Evolutionary conservation across 1,140 invertebrate species (phyloP).

Genomic region (Pectinophora gossypiella): DNA sequence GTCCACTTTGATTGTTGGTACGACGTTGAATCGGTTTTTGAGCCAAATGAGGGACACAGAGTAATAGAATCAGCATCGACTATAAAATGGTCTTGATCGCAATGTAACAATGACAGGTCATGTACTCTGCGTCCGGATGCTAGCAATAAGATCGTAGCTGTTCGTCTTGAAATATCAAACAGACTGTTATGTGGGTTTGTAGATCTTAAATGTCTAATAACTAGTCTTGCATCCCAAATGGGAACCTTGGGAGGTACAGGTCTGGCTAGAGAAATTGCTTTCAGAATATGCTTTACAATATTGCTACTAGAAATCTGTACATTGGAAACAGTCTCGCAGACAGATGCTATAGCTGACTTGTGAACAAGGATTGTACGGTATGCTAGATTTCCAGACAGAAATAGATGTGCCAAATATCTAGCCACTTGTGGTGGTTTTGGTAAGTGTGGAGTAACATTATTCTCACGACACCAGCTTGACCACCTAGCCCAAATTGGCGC

Average conservation of each 20-base stretch:
- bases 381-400: conserved; percentile 14
- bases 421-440: conserved; percentile 17
- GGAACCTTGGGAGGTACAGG: neutral
- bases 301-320: conserved; percentile 3
- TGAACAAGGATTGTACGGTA: conserved; percentile 25
- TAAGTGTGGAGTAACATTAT: conserved; percentile 9
- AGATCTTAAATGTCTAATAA: conserved; percentile 3
- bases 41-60: neutral
- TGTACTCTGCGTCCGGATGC: neutral
- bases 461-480: neutral
- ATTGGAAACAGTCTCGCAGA: conserved; percentile 4
- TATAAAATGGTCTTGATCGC: neutral
- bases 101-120: neutral
- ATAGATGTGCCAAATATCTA: conserved; percentile 21
- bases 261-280: conserved; percentile 10
- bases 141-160: neutral
- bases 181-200: conserved; percentile 2
- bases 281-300: conserved; percentile 16
- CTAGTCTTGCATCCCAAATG: neutral
- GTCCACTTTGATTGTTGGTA: neutral
- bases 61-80: neutral
- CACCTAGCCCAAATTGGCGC: conserved; percentile 3
- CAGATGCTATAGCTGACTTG: conserved; percentile 23
- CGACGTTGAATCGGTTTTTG: neutral
- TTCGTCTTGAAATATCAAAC: neutral